Evolutionary conservation across 2,888 invertebrate genomes (phyloP).

Genomic region (Thymelicus sylvestris): DNA sequence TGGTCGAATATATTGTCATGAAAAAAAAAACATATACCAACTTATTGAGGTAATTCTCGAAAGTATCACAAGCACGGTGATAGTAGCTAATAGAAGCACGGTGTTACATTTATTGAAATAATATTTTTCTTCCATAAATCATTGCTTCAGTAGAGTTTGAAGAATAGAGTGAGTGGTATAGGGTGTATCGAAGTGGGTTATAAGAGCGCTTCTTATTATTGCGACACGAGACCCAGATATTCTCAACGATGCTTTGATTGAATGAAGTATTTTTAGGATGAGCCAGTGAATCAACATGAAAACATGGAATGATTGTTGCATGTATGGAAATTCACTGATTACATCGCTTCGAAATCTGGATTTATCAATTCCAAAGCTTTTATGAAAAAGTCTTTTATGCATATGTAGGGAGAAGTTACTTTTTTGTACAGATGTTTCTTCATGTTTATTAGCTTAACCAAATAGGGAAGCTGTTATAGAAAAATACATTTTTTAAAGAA

Average conservation of each 20-base stretch:
- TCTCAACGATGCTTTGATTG: conserved; percentile 11
- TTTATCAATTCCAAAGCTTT: not conserved
- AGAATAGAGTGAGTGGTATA: not conserved
- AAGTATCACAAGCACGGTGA: too few species aligned
- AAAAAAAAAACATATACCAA: too few species aligned
- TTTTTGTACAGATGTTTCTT: too few species aligned
- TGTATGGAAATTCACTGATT: not conserved
- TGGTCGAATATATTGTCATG: too few species aligned
- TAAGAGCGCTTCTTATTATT: conserved; percentile 6
- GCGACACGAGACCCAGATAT: conserved; percentile 9
- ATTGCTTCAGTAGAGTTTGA: not conserved
- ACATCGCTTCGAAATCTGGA: not conserved
- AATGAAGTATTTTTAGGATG: conserved; percentile 1
- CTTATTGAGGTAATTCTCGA: too few species aligned
- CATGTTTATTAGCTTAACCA: too few species aligned
- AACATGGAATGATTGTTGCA: not conserved
- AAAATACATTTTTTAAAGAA: too few species aligned
- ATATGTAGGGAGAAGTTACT: too few species aligned
- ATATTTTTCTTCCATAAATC: not conserved
- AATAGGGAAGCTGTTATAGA: too few species aligned
- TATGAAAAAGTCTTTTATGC: too few species aligned
- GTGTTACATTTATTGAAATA: too few species aligned
- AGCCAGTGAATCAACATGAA: not conserved
- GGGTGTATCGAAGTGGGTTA: not conserved
- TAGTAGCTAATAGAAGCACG: too few species aligned